Percentiles rank a stretch among this genome's conserved stretches.
These are phyloP conservation scores for Phrynosoma platyrhinos DNA, from an alignment of 2,113 vertebrate genomes.

Conservation along the genomic window DNA sequence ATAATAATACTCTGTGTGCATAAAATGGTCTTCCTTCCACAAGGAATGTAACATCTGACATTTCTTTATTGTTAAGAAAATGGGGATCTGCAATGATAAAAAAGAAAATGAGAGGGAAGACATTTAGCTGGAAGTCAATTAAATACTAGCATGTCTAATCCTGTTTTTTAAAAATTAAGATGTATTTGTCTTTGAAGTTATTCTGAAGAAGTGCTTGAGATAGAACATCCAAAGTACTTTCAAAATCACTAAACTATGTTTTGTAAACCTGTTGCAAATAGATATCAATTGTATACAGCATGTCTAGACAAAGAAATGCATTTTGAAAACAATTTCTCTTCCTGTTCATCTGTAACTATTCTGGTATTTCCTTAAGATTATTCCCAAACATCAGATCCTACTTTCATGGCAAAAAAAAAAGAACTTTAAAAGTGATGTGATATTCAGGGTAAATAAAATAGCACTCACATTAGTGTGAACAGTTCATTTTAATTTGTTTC, in stretches of 20 bases:
- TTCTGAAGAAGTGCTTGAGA: constrained; percentile 35
- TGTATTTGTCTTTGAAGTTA: constrained; percentile 11
- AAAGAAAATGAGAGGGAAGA: constrained; percentile 28
- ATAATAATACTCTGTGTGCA: constrained; percentile 95
- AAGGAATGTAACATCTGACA: constrained; percentile 98
- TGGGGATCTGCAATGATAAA: constrained; percentile 88
- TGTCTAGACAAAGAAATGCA: neutral
- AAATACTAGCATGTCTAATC: constrained; percentile 1
- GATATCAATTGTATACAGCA: fast-evolving
- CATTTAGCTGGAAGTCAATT: constrained; percentile 37
- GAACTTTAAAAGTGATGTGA: neutral
- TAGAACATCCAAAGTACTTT: constrained; percentile 13
- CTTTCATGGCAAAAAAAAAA: neutral
- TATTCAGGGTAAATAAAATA: neutral
- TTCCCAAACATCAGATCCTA: neutral
- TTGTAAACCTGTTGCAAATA: constrained; percentile 14
- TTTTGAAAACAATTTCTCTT: neutral
- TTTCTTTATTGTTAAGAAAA: constrained; percentile 98
- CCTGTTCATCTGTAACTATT: neutral
- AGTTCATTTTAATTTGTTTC: neutral
- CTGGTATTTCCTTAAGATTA: neutral
- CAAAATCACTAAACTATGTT: neutral
- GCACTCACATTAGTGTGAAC: neutral
- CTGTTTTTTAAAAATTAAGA: constrained; percentile 18
- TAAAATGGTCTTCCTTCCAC: constrained; percentile 98